These are phyloP conservation scores for Eristalis intricaria DNA, from an alignment of 2,888 invertebrate species.

Conservation along the genomic window DNA sequence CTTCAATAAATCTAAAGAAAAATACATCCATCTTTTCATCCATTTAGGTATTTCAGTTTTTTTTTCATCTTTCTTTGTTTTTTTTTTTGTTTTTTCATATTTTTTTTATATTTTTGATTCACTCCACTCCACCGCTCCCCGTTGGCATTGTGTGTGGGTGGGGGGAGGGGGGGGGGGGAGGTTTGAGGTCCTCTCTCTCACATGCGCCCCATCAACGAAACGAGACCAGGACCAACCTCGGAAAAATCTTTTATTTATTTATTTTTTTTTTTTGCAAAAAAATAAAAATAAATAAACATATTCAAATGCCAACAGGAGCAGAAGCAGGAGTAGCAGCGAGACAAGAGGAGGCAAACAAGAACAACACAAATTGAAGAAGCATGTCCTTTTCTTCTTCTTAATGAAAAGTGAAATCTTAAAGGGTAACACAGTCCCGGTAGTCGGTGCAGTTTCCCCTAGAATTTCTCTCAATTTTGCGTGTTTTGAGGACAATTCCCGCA, in stretches of 20 bases:
- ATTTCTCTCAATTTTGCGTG: too few species aligned
- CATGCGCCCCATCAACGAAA: background rate
- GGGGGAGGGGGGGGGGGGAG: too few species aligned
- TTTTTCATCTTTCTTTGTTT: background rate
- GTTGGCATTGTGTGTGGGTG: too few species aligned
- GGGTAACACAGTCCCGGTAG: constrained; percentile 21
- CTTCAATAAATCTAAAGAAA: constrained; percentile 70
- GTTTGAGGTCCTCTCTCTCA: too few species aligned
- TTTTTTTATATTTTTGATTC: too few species aligned
- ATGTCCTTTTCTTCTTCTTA: constrained; percentile 37
- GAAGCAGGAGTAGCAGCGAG: background rate
- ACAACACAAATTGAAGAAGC: constrained; percentile 21
- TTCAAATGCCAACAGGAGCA: constrained; percentile 37
- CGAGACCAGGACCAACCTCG: background rate
- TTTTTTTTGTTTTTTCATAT: background rate
- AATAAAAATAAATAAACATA: constrained; percentile 35
- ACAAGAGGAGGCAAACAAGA: background rate
- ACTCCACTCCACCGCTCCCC: too few species aligned
- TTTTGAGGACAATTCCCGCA: too few species aligned
- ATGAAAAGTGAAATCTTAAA: constrained; percentile 72
- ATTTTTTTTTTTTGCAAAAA: constrained; percentile 53
- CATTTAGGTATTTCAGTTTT: constrained; percentile 38
- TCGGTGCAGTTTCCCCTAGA: background rate
- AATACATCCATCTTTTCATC: constrained; percentile 68
- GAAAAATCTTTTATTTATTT: too few species aligned